Evolutionary conservation across 2,797 vertebrate species (phyloP), one percentile per base, ranked within the genome.

Genomic region (Chloroceryle inda): DNA sequence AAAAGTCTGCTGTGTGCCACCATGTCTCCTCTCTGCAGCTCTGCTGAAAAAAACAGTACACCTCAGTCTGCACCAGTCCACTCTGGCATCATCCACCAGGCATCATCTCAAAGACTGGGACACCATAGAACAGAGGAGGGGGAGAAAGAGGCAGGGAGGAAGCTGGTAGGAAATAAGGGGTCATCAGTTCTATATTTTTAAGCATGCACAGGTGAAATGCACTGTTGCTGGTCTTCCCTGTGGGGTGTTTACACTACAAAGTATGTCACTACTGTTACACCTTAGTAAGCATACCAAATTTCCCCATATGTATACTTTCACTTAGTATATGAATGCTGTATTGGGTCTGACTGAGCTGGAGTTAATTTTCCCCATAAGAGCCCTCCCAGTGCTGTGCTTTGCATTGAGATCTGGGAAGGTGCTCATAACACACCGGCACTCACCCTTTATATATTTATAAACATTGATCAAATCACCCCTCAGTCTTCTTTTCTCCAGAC

Each of bases 31-130:
- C 47, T 59, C 49, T 44, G 37, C 26, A 45, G 29, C 27, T 38
- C 6, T 2, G 1, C 13, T 5, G 2, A 26, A n/a, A 7, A 75
- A 72, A 20, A 4, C 19, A 40, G 13, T 3, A 11, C 26, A 56
- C 31, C 12, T 52, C 76, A 53, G 5, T 15, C 16, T 49, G 9
- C 26, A 62, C 4, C 42, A 42, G 7, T 26, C 2, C 4, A 7
- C 31, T 53, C 35, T 10, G 44, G 44, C 8, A 2, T 8, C 31
- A 6, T 27, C 17, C 37, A 76, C 20, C 3, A 2, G 37, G 4
- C 15, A 69, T 22, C 7, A 40, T 31, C 33, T 61, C 82, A 74
- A 50, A 29, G n/a, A n/a, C 33, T 35, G 27, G 49, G 58, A 38
- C 17, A 26, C 5, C 37, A 76, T 53, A 66, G 20, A 53, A 52